Base-by-base conservation (phyloP, 1,140 invertebrate genomes). In the Heliconius melpomene region DNA sequence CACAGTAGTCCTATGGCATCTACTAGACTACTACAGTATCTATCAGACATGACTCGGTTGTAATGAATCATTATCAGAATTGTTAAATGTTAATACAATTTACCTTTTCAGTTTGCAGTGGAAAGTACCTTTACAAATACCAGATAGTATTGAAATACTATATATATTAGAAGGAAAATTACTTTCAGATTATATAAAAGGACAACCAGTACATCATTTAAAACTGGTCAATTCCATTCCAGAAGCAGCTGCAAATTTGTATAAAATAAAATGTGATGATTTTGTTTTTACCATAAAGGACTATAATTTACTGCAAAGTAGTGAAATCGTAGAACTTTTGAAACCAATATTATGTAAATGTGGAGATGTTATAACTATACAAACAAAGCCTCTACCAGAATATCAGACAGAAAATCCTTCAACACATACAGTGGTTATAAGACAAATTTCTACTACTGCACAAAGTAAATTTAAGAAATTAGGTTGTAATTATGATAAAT, bases 101-200 rank as follows among this genome's bases (percentile, higher is more conserved):
- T 8, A 29, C 16, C 26, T 66, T 92, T 91, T 32, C 86, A 94
- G 93, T 52, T 86, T 91, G 74, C 73, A 88, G 74, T 92, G 90
- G 88, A 71, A 86, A 72, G 83, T 80, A 36, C 70, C 82, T 29
- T 72, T 86, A 23, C 84, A 88, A 82, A 73, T 80, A 54, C 80
- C 83, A 60, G 70, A 86, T 54, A 70, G 82, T 40, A 86, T 93
- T 73, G 86, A 90, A 36, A 87, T 81, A 66, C 82, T 93, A 26
- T 79, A 89, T 32, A 86, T 94, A 78, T 83, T 93, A 66, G 90
- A 93, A 87, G 91, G 91, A 16, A 90, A 88, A 83, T 90, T 89
- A 75, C 82, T 92, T 50, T 85, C 82, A 77, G 82, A 92, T 50
- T 84, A 84, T 72, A 74, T 91, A 32, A 86, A 77, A 76, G 18